Conservation (phyloP, 2,797 vertebrate species). For the Siniperca scherzeri region DNA sequence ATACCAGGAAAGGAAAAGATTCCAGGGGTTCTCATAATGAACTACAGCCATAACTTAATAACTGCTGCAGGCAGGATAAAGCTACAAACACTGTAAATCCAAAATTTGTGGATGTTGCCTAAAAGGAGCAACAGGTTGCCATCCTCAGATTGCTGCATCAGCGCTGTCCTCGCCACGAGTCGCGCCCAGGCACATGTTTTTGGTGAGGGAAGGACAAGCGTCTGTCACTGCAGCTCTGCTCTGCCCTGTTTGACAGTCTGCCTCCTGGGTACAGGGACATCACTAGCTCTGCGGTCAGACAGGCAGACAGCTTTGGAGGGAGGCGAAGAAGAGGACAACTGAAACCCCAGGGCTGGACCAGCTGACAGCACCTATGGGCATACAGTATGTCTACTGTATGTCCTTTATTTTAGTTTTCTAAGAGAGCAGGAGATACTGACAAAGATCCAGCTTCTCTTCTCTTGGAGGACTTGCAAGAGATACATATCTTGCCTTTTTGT, state of each 20-base stretch:
- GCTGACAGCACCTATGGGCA: slow-evolving; percentile 35
- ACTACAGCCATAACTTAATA: neutral
- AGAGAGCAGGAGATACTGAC: neutral
- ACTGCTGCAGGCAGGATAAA: slow-evolving; percentile 19
- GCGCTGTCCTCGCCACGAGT: slow-evolving; percentile 12
- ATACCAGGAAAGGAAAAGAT: slow-evolving; percentile 8
- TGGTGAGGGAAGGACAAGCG: slow-evolving; percentile 36
- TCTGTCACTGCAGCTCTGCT: slow-evolving; percentile 58
- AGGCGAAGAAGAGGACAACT: slow-evolving; percentile 23
- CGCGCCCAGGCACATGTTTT: slow-evolving; percentile 16
- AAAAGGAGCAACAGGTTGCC: slow-evolving; percentile 47
- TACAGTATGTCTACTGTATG: neutral
- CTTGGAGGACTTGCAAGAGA: neutral
- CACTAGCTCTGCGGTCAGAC: slow-evolving; percentile 26
- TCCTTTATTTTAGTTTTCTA: neutral
- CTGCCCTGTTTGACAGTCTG: slow-evolving; percentile 47
- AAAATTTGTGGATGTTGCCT: slow-evolving; percentile 14
- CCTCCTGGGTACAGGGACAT: slow-evolving; percentile 38
- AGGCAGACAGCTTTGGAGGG: slow-evolving; percentile 26
- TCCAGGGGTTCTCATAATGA: neutral
- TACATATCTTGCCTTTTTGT: neutral
- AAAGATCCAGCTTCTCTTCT: neutral
- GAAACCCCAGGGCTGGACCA: slow-evolving; percentile 3
- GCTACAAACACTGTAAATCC: neutral
- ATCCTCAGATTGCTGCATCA: slow-evolving; percentile 51